Evolutionary conservation across 2,113 vertebrate species (phyloP).

Genomic region (Myocastor coypus): DNA sequence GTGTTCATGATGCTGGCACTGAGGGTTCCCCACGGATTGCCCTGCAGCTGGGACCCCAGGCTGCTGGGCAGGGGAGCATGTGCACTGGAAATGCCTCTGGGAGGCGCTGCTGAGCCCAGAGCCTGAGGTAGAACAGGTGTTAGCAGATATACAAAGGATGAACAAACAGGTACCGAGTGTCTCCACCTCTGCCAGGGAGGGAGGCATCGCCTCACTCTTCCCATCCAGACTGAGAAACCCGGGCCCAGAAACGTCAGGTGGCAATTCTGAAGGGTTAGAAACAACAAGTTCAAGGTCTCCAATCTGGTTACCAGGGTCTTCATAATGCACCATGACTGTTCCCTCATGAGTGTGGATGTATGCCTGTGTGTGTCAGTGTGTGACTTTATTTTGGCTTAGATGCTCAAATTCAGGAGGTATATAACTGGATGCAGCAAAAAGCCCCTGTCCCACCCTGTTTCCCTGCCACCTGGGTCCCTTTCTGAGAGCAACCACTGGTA

Average conservation of each 20-base stretch:
- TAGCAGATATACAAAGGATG: background rate
- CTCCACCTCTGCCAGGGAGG: background rate
- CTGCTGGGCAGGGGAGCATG: background rate
- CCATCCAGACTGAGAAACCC: background rate
- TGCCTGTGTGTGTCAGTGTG: background rate
- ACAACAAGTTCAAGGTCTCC: background rate
- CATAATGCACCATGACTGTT: background rate
- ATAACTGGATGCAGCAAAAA: background rate
- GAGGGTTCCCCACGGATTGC: background rate
- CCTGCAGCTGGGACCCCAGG: background rate
- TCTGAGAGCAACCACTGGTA: background rate
- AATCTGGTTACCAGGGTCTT: background rate
- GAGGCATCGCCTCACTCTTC: background rate
- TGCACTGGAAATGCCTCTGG: background rate
- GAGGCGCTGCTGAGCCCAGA: background rate
- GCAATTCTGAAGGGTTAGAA: background rate
- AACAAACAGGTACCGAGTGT: background rate
- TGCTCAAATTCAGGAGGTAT: background rate
- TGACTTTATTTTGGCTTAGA: background rate
- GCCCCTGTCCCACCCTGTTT: background rate
- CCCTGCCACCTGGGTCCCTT: background rate
- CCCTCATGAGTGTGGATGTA: background rate
- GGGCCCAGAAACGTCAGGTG: background rate
- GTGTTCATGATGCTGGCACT: background rate
- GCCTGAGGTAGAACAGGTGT: background rate